Conservation (phyloP, 2,888 invertebrate genomes). For the Heterodera filipjevi region DNA sequence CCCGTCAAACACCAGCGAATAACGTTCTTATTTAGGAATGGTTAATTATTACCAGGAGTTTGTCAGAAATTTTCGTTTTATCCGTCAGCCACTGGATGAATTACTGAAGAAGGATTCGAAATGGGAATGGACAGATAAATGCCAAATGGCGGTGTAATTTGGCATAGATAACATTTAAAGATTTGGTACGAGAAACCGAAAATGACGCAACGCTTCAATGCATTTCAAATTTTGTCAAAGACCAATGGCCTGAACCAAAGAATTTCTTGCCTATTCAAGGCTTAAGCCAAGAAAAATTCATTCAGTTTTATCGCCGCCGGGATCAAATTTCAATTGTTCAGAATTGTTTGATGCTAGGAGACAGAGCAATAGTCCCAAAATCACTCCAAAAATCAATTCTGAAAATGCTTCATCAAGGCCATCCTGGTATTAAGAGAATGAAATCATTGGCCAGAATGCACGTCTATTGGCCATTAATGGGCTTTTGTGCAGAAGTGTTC, state of each 20-base stretch:
- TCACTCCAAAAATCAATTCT: slow-evolving; percentile 35
- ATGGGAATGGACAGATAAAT: slow-evolving; percentile 38
- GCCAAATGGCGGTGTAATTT: slow-evolving; percentile 20
- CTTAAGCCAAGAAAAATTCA: not conserved
- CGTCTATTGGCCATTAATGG: slow-evolving; percentile 59
- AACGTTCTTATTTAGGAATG: slow-evolving; percentile 33
- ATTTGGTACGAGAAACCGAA: not conserved
- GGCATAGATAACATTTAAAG: not conserved
- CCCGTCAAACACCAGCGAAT: slow-evolving; percentile 23
- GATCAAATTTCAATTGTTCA: slow-evolving; percentile 45
- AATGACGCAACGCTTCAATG: not conserved
- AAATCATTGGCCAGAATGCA: slow-evolving; percentile 53
- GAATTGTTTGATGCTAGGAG: slow-evolving; percentile 48
- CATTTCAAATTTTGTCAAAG: not conserved
- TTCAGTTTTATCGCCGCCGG: slow-evolving; percentile 1
- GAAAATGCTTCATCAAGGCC: slow-evolving; percentile 36
- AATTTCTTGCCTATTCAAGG: not conserved
- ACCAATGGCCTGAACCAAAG: slow-evolving; percentile 2
- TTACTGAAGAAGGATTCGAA: slow-evolving; percentile 42
- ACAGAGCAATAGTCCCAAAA: slow-evolving; percentile 50
- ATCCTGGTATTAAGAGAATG: slow-evolving; percentile 57
- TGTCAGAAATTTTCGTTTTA: slow-evolving; percentile 28
- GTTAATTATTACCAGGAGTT: slow-evolving; percentile 41
- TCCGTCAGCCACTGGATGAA: slow-evolving; percentile 46
- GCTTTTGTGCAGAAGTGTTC: slow-evolving; percentile 45